Evolutionary conservation across 2,888 invertebrate genomes (phyloP).

Genomic region (Biston betularia): DNA sequence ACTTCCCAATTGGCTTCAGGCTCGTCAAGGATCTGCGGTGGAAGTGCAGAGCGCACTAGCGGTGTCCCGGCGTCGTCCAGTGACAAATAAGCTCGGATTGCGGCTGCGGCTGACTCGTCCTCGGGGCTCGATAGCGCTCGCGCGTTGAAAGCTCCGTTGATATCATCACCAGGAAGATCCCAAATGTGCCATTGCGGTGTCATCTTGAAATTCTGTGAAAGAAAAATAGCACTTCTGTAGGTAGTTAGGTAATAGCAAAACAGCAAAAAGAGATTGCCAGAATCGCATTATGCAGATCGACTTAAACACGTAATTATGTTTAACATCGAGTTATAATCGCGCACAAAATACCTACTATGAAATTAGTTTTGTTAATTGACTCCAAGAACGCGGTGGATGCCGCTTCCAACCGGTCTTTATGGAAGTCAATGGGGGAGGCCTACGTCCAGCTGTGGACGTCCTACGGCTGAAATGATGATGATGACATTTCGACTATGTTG

Average conservation of each 20-base stretch:
- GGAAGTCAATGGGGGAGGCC: too few relatives aligned
- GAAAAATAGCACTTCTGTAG: slow-evolving; percentile 9
- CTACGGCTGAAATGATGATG: too few relatives aligned
- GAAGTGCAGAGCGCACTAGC: slow-evolving; percentile 84
- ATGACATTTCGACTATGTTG: too few relatives aligned
- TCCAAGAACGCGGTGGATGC: too few relatives aligned
- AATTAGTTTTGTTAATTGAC: too few relatives aligned
- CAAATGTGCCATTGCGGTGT: slow-evolving; percentile 83
- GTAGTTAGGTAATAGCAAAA: neutral
- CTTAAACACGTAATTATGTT: too few relatives aligned
- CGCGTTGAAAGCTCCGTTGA: slow-evolving; percentile 89
- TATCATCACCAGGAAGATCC: slow-evolving; percentile 83
- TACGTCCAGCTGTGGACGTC: too few relatives aligned
- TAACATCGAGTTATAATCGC: too few relatives aligned
- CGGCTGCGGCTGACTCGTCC: slow-evolving; percentile 81
- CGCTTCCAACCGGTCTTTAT: too few relatives aligned
- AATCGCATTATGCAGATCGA: too few relatives aligned
- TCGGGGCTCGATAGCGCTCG: slow-evolving; percentile 74
- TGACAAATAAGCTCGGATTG: slow-evolving; percentile 87
- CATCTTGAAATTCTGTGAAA: slow-evolving; percentile 86
- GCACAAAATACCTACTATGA: too few relatives aligned
- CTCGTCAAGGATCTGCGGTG: slow-evolving; percentile 79
- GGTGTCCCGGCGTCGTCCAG: slow-evolving; percentile 87
- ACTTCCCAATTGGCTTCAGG: slow-evolving; percentile 88
- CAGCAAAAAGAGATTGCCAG: too few relatives aligned